Evolutionary conservation across 2,888 invertebrate species (phyloP).

Genomic region (Leptura quadrifasciata): DNA sequence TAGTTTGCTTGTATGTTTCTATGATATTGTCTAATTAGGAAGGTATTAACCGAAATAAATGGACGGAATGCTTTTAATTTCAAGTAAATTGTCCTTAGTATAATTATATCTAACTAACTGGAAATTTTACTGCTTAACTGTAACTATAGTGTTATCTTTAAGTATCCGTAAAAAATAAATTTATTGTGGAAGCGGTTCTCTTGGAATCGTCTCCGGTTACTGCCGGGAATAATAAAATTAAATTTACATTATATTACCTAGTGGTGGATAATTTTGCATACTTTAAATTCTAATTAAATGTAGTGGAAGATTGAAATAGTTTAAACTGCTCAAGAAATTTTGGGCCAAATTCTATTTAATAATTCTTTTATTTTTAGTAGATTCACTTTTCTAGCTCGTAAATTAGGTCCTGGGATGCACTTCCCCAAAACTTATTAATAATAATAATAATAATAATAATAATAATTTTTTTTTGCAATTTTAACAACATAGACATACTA

Average conservation of each 20-base stretch:
- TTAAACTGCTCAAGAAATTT: neutral
- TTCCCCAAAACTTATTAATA: no score
- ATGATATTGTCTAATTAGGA: conserved; percentile 61
- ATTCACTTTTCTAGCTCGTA: no score
- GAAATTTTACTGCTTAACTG: conserved; percentile 53
- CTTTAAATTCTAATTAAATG: neutral
- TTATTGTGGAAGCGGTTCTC: neutral
- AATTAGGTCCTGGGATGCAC: no score
- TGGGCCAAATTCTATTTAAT: neutral
- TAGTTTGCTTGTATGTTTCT: conserved; percentile 53
- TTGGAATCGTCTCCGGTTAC: conserved; percentile 10
- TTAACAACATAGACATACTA: no score
- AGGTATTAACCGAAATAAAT: conserved; percentile 57
- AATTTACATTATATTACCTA: neutral
- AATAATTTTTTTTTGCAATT: no score
- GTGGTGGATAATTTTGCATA: neutral
- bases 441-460: no score
- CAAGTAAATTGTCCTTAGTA: conserved; percentile 56
- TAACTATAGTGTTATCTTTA: conserved; percentile 19
- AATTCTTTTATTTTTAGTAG: neutral
- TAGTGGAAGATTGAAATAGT: neutral
- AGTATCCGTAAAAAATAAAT: conserved; percentile 4
- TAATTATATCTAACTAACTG: conserved; percentile 58
- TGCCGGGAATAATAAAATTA: conserved; percentile 13
- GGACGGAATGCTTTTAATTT: conserved; percentile 60